These are phyloP conservation scores for Antheraea pernyi DNA, from an alignment of 1,140 invertebrate genomes.

Conservation along the genomic window DNA sequence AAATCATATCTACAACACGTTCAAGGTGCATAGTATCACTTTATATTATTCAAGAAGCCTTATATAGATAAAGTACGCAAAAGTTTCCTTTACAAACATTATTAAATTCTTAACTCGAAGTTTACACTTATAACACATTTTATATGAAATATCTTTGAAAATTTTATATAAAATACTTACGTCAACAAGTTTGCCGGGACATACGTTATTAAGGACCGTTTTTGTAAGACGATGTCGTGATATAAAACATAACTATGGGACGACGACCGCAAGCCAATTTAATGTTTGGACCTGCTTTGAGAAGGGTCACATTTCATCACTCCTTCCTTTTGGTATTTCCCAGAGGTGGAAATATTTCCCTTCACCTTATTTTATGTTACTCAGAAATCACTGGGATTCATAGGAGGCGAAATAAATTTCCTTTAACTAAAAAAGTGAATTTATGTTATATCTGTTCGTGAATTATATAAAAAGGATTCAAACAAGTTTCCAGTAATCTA, in stretches of 20 bases:
- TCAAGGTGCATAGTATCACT: background rate
- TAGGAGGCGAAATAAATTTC: slow-evolving; percentile 5
- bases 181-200: slow-evolving; percentile 23
- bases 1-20: background rate
- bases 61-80: background rate
- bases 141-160: slow-evolving; percentile 44
- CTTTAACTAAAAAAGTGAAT: background rate
- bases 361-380: slow-evolving; percentile 20
- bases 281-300: slow-evolving; percentile 28
- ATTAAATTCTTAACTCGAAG: slow-evolving; percentile 25
- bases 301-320: slow-evolving; percentile 34
- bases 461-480: no score
- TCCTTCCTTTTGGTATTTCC: slow-evolving; percentile 25
- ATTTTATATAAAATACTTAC: slow-evolving; percentile 42
- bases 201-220: slow-evolving; percentile 25
- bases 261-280: slow-evolving; percentile 22
- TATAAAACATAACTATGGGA: slow-evolving; percentile 25
- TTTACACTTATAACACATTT: slow-evolving; percentile 20
- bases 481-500: no score
- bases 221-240: slow-evolving; percentile 30
- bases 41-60: background rate
- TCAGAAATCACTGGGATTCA: slow-evolving; percentile 17
- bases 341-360: slow-evolving; percentile 29
- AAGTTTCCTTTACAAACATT: slow-evolving; percentile 8
- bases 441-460: background rate